Percentiles rank a stretch among this genome's conserved stretches.
These are phyloP conservation scores for Sebastes minor DNA, from an alignment of 2,797 vertebrate genomes.

Conservation along the genomic window DNA sequence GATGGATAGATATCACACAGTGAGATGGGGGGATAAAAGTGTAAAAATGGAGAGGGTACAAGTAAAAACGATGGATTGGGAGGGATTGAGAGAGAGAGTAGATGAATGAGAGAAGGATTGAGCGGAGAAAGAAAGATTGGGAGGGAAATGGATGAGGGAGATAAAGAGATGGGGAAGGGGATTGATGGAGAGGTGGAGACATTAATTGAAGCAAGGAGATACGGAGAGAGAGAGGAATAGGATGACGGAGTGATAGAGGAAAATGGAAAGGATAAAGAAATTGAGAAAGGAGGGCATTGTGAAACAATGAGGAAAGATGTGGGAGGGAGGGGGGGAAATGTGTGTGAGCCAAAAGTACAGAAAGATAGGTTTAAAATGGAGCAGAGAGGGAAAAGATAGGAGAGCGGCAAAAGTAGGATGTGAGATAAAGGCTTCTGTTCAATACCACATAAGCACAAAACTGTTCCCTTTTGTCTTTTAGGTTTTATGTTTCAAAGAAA, in stretches of 20 bases:
- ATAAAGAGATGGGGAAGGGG: conserved; percentile 35
- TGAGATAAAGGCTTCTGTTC: conserved; percentile 53
- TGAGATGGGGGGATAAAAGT: background rate
- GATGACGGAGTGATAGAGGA: conserved; percentile 23
- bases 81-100: conserved; percentile 9
- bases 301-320: conserved; percentile 50
- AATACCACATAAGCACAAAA: conserved; percentile 38
- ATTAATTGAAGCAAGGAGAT: conserved; percentile 50
- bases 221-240: conserved; percentile 44
- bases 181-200: conserved; percentile 41
- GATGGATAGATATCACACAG: background rate
- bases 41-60: conserved; percentile 9
- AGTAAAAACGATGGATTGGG: conserved; percentile 19
- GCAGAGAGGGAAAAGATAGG: conserved; percentile 39
- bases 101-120: conserved; percentile 21
- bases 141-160: conserved; percentile 40
- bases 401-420: conserved; percentile 23
- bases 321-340: conserved; percentile 9
- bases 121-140: conserved; percentile 17
- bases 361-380: conserved; percentile 45
- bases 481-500: conserved; percentile 35
- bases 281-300: conserved; percentile 17
- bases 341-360: conserved; percentile 25
- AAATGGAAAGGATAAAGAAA: conserved; percentile 45
- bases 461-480: conserved; percentile 34